A percentile compares a stretch with the other conserved stretches of the same genome.
Conservation (phyloP, 2,113 vertebrate species). For the Anoura caudifer region DNA sequence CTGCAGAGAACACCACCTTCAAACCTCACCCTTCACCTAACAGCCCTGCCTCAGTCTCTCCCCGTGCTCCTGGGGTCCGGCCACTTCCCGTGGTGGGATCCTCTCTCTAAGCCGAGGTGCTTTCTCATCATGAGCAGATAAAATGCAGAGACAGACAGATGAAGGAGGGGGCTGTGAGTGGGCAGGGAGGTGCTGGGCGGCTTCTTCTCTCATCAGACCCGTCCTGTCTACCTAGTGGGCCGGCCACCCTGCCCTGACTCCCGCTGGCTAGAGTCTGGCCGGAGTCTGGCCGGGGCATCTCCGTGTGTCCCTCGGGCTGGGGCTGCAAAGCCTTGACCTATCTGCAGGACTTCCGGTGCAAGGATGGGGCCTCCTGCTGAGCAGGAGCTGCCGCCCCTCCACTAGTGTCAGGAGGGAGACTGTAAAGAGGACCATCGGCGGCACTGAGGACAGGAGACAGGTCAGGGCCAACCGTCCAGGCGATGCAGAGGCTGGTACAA, state of each 20-base stretch:
- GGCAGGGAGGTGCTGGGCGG: background rate
- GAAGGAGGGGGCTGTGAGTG: too few relatives aligned
- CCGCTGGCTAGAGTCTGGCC: background rate
- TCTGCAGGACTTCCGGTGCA: background rate
- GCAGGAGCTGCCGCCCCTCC: background rate
- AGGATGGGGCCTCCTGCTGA: too few relatives aligned
- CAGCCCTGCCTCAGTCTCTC: background rate
- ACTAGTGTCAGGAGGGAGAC: background rate
- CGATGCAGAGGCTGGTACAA: background rate
- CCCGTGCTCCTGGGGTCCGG: background rate
- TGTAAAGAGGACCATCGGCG: background rate
- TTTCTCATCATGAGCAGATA: background rate
- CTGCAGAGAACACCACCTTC: background rate
- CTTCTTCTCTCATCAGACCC: background rate
- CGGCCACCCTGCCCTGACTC: background rate
- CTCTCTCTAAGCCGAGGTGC: background rate
- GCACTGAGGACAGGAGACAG: background rate
- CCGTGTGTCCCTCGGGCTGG: background rate
- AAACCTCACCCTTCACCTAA: background rate
- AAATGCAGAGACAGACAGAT: background rate
- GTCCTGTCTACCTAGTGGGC: background rate
- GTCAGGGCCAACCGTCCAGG: background rate
- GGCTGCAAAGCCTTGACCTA: background rate
- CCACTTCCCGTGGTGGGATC: accelerated
- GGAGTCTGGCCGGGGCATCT: too few relatives aligned